phyloP scores from a whole-genome alignment of 2,113 vertebrate species.

The Coptodon rendalli region DNA sequence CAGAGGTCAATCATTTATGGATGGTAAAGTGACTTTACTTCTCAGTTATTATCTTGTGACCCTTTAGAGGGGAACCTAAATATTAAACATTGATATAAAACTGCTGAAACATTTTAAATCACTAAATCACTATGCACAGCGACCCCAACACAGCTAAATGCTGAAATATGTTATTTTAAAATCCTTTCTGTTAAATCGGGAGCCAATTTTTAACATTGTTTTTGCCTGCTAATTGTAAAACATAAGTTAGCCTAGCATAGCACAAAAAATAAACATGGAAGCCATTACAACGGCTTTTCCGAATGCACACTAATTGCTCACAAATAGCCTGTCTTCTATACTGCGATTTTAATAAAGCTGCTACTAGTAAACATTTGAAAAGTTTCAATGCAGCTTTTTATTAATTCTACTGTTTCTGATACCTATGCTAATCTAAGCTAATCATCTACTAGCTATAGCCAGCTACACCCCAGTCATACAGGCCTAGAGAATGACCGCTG shows the following conservation, averaged over 20 bases:
- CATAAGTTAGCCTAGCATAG: background rate
- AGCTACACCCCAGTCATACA: background rate
- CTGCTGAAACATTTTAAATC: background rate
- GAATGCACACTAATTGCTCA: background rate
- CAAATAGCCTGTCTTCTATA: background rate
- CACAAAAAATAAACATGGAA: background rate
- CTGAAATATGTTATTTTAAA: background rate
- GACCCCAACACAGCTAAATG: background rate
- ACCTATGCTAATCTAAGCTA: background rate
- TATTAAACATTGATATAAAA: background rate
- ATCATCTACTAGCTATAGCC: background rate
- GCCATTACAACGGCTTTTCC: background rate
- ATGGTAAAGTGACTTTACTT: background rate
- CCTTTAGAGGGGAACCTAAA: background rate
- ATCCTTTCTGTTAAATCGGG: background rate
- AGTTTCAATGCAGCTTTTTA: background rate
- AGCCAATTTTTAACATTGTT: background rate
- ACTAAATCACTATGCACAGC: background rate
- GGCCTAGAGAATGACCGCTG: background rate
- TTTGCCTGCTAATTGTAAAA: background rate
- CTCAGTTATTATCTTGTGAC: background rate
- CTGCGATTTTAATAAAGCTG: background rate
- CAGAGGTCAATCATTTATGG: background rate
- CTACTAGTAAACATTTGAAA: background rate
- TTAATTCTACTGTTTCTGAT: background rate